phyloP scores from a whole-genome alignment of 2,888 invertebrate species.

The Megaustenia siamemsis region DNA sequence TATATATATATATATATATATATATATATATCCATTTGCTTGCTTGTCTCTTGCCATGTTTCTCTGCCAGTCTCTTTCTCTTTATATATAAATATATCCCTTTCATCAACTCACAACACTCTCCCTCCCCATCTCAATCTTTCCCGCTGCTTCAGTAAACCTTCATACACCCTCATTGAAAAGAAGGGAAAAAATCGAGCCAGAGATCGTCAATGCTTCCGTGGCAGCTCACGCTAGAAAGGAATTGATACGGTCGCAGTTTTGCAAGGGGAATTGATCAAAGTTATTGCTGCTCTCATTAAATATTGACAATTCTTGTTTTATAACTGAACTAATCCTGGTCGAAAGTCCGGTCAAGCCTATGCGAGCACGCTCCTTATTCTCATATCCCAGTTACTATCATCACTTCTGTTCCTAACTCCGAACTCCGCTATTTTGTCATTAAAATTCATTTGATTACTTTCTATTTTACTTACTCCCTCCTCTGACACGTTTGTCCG shows the following conservation, averaged over 20 bases:
- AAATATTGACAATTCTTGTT: conserved; percentile 52
- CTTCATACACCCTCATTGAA: neutral
- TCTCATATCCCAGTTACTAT: no score
- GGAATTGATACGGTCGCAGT: neutral
- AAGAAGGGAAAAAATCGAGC: neutral
- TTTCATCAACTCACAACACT: neutral
- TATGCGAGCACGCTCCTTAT: conserved; percentile 11
- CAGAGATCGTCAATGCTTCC: neutral
- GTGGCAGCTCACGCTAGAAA: neutral
- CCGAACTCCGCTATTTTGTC: no score
- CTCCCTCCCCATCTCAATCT: neutral
- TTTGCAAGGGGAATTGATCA: conserved; percentile 33
- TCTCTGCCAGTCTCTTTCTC: neutral
- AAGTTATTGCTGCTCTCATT: conserved; percentile 51
- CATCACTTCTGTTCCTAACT: no score
- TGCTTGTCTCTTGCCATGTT: neutral
- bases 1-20: neutral
- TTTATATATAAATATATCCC: neutral
- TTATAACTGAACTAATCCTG: conserved; percentile 27
- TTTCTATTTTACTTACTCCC: no score
- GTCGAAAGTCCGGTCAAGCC: conserved; percentile 9
- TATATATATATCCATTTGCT: neutral
- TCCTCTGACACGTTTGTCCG: no score
- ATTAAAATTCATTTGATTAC: no score
- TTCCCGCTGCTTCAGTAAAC: neutral